Base-by-base conservation (phyloP, 1,140 invertebrate species). In the Drosophila repletoides region DNA sequence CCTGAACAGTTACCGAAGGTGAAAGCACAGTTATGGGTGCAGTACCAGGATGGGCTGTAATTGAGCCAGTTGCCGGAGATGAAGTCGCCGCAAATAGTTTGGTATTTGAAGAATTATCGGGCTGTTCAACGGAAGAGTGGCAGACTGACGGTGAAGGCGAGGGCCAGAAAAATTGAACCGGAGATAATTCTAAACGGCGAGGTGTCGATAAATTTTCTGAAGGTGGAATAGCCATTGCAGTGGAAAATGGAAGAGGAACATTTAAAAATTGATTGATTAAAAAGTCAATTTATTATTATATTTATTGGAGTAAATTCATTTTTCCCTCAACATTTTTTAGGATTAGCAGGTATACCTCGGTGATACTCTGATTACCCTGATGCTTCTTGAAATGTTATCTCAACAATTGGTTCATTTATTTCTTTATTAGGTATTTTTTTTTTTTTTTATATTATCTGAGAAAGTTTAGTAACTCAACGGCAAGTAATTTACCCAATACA, bases 321-420 rank as follows among this genome's bases (percentile, higher is more conserved):
- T 90, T 95, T 95, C 29, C 94, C 94, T 14, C 93, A 95, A 91
- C 94, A 95, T 92, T 95, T 95, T 89, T 91, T 95, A 92, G 94
- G 94, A 15, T 90, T 95, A 91, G 91, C 91, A 33, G 94, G 94
- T 0, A 95, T 95, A 91, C 95, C 95, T 31, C 93, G 94, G 48
- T 93, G 94, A 29, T 94, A 94, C 70, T 93, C 93, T 26, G 94
- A 95, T 90, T 95, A 95, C 66, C 93, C 94, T 3, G 94, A 95
- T 91, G 88, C 88, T 51, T 69, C 88, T 65, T 94, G 93, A 93
- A 95, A 95, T 92, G 83, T 92, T 69, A 69, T 94, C 60, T 94
- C 93, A 21, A 93, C 93, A 26, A 89, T 94, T 76, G 93, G 94
- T 41, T 92, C 92, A 56, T 76, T 92, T 60, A 92, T 93, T 75